phyloP scores from a whole-genome alignment of 2,113 vertebrate genomes.

The Chunga burmeisteri region DNA sequence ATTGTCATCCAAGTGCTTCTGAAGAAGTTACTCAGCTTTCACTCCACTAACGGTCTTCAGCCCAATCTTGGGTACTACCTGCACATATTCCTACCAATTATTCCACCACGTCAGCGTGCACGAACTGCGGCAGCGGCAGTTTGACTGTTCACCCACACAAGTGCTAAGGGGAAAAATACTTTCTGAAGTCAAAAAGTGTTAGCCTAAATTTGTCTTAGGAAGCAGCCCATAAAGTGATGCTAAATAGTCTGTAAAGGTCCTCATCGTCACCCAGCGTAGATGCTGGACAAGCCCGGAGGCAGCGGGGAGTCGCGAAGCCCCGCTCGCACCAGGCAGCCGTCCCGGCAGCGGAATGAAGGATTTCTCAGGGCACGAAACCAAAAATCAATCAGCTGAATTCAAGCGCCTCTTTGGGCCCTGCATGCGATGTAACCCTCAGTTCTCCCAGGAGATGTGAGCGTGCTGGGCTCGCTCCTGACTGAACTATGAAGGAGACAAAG shows the following conservation, averaged over 20 bases:
- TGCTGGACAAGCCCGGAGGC: not conserved
- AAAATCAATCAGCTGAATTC: conserved; percentile 19
- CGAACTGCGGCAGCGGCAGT: not conserved
- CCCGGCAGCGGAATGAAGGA: not conserved
- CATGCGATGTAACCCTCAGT: not conserved
- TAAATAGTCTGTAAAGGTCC: not conserved
- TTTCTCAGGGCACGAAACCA: not conserved
- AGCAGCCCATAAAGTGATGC: not conserved
- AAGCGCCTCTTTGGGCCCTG: not conserved
- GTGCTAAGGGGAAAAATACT: not conserved
- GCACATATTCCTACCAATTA: not conserved
- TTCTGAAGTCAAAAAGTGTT: not conserved
- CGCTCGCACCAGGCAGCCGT: not conserved
- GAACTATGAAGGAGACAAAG: not conserved
- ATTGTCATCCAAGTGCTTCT: not conserved
- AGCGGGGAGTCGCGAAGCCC: not conserved
- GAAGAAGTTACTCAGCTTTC: not conserved
- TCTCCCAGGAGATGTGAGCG: not conserved
- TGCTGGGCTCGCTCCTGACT: not conserved
- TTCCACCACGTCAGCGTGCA: not conserved
- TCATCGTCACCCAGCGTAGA: fast-evolving
- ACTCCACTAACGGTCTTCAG: not conserved
- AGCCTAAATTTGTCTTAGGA: not conserved
- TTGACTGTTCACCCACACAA: not conserved
- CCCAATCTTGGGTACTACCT: not conserved